phyloP scores from a whole-genome alignment of 1,140 invertebrate genomes.

The Coenobita brevimanus region DNA sequence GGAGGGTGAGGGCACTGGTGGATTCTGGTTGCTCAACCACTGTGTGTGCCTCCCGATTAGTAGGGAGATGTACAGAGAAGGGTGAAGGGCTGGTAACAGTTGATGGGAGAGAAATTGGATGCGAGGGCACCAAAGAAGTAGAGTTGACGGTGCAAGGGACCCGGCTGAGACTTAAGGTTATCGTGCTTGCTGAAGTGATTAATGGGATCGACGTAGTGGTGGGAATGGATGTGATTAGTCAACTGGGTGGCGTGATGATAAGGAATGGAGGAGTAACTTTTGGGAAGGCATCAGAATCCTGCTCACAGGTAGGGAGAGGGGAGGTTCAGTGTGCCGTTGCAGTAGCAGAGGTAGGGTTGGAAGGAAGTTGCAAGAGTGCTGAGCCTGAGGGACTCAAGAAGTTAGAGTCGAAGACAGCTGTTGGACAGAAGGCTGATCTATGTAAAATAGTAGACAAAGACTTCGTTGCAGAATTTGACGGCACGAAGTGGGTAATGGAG shows the following conservation, averaged over 20 bases:
- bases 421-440: neutral
- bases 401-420: neutral
- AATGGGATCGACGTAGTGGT: constrained; percentile 7
- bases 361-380: neutral
- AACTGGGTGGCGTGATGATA: neutral
- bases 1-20: neutral
- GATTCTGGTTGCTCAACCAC: neutral
- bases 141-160: neutral
- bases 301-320: neutral
- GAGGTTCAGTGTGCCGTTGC: neutral
- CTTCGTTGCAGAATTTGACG: neutral
- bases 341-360: neutral
- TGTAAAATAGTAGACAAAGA: neutral
- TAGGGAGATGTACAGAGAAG: neutral
- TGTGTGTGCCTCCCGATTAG: neutral
- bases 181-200: neutral
- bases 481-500: neutral
- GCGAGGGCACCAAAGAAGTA: neutral
- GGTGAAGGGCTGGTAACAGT: neutral
- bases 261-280: neutral
- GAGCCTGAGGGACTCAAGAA: too few species aligned
- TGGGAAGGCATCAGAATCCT: neutral
- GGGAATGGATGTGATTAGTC: constrained; percentile 22
- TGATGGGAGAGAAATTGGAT: constrained; percentile 1
- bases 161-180: neutral